Evolutionary conservation across 1,140 invertebrate species (phyloP), one percentile per base, ranked within the genome.

Genomic region (Drosophila persimilis): DNA sequence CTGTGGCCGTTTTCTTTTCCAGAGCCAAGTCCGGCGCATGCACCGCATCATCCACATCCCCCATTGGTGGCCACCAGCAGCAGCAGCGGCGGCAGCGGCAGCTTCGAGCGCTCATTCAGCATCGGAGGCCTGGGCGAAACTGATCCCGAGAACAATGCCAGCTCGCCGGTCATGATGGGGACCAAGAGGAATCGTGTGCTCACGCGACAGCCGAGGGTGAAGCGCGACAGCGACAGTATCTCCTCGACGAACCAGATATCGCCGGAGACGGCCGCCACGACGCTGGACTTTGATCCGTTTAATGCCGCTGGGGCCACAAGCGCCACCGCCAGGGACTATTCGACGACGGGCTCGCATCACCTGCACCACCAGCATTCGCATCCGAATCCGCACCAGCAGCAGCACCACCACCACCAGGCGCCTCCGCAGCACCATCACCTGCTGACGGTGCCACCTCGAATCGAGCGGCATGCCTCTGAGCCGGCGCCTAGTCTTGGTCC

Each of bases 181-280:
- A 92, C 92, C 6, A 94, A 94, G 90, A 88, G 94, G 35, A 93
- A 94, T 60, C 91, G 94, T 11, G 92, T 94, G 24, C 85, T 95
- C 2, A 94, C 95, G 83, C 92, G 95, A 24, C 95, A 95, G 71
- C 94, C 93, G 4, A 91, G 94, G 24, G 93, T 95, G 41, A 95
- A 95, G 79, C 93, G 94, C 29, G 94, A 94, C 72, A 92, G 91
- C 69, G 94, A 94, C 72, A 90, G 89, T 47, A 51, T 90, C 11
- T 89, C 89, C 31, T 89, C 73, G 15, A 89, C 70, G 0, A 91
- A 91, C 58, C 93, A 94, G 59, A 83, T 91, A 77, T 92, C 92
- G 35, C 92, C 93, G 11, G 94, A 94, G 45, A 78, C 76, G 7
- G 69, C 65, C 6, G 77, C 77, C n/a, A 65, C 78, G 2, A 89